Percentiles rank a stretch among this genome's conserved stretches.
Evolutionary conservation across 2,113 vertebrate genomes (phyloP).

Genomic region (Thalassoma bifasciatum): DNA sequence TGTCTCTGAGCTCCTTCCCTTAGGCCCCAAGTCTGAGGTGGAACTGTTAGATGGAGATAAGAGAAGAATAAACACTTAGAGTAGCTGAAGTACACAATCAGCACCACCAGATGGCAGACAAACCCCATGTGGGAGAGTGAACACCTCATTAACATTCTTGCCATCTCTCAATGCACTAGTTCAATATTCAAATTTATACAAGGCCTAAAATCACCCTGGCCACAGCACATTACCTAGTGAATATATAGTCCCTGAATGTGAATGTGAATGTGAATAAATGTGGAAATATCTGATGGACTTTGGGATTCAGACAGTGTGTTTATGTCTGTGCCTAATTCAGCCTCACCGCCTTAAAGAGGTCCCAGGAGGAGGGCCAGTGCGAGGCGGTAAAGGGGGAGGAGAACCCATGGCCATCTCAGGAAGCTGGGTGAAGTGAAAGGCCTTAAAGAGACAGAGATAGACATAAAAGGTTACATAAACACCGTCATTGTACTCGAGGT

Average conservation of each 20-base stretch:
- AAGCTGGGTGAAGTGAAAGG: slow-evolving; percentile 97
- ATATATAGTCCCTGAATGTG: slow-evolving; percentile 55
- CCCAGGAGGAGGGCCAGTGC: slow-evolving; percentile 91
- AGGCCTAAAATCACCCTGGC: slow-evolving; percentile 61
- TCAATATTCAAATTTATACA: slow-evolving; percentile 77
- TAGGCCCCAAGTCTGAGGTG: slow-evolving; percentile 93
- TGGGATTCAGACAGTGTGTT: slow-evolving; percentile 18
- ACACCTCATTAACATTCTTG: slow-evolving; percentile 72
- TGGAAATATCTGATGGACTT: slow-evolving; percentile 41
- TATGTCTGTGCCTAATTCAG: slow-evolving; percentile 24
- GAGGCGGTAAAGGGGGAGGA: slow-evolving; percentile 94
- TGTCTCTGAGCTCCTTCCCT: slow-evolving; percentile 88
- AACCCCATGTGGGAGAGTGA: slow-evolving; percentile 10
- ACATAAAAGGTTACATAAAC: slow-evolving; percentile 30
- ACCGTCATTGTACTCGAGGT: neutral
- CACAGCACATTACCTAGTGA: slow-evolving; percentile 53
- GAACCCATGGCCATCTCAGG: slow-evolving; percentile 96
- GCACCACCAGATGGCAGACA: slow-evolving; percentile 69
- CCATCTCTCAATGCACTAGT: slow-evolving; percentile 64
- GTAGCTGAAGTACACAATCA: slow-evolving; percentile 4
- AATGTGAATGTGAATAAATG: slow-evolving; percentile 62
- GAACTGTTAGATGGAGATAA: slow-evolving; percentile 82
- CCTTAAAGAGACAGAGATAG: slow-evolving; percentile 80
- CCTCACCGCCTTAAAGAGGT: slow-evolving; percentile 88
- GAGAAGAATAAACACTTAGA: slow-evolving; percentile 16